Evolutionary conservation across 2,113 vertebrate species (phyloP).

Genomic region (Grallaria varia): DNA sequence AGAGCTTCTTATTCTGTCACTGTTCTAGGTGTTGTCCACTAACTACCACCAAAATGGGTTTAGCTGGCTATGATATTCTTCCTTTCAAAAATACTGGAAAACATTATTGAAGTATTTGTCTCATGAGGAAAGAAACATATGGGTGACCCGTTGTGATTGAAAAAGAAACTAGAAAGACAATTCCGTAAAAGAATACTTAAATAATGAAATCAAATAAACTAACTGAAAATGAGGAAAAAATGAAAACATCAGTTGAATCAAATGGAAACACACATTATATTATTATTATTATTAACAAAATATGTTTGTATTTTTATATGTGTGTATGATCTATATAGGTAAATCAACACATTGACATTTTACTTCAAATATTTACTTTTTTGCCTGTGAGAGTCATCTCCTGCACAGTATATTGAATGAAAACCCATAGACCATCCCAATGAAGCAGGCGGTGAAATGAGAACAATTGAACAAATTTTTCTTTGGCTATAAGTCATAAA

Average conservation of each 20-base stretch:
- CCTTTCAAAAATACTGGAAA: background rate
- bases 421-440: background rate
- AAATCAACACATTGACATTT: background rate
- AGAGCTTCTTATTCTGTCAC: background rate
- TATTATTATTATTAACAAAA: background rate
- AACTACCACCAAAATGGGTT: background rate
- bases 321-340: background rate
- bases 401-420: background rate
- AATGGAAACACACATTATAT: background rate
- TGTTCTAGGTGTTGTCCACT: background rate
- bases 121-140: background rate
- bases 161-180: background rate
- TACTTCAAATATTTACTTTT: background rate
- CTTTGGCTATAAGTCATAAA: background rate
- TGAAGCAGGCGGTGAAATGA: background rate
- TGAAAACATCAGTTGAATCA: background rate
- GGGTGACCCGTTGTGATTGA: background rate
- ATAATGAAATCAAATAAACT: background rate
- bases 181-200: background rate
- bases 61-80: background rate
- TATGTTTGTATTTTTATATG: background rate
- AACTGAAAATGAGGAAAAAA: background rate
- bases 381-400: background rate
- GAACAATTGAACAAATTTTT: background rate
- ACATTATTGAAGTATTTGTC: background rate